Evolutionary conservation across 2,113 vertebrate species (phyloP), one percentile per base, ranked within the genome.

Genomic region (Indri indri): DNA sequence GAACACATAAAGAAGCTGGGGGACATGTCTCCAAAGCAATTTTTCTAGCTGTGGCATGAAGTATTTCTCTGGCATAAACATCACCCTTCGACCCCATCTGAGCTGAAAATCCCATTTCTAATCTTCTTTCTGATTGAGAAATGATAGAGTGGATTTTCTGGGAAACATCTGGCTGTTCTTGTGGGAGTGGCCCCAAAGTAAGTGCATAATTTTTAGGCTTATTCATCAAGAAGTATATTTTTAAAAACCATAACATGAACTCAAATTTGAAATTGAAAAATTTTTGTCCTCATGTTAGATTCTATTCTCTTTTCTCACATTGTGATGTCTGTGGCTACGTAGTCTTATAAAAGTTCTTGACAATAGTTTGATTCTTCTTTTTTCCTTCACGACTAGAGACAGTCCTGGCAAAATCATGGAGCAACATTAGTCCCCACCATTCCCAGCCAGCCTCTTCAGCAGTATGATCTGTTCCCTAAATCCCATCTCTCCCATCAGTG

Each of bases 111-210:
- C 96, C 94, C 96, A 93, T 95, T 93, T 97, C 97, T 98, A 97
- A 98, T 98, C 94, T 98, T 95, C 94, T 98, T 92, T 96, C 94
- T 98, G 98, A 98, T 97, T 97, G 91, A 97, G 93, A 97, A 97
- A 97, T 96, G 97, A 97, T 97, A 90, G 97, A 97, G 97, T 94
- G 80, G 95, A 92, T 98, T 97, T 95, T 83, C 90, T 3, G 40
- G 71, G 30, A 63, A 96, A 81, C 94, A 88, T 81, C 94, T 61
- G 63, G 79, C 47, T 88, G 65, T 61, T 77, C 73, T 37, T 13
- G 34, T 27, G 91, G 93, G 91, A 42, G 52, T 59, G 91, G 40
- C n/a, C 32, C 65, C 63, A 32, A 80, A 80, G 23, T 54, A 40
- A 66, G 45, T 54, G 59, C 20, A 14, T 70, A 50, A 54, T 92